phyloP scores from a whole-genome alignment of 2,797 vertebrate species.

The Selene dorsalis region DNA sequence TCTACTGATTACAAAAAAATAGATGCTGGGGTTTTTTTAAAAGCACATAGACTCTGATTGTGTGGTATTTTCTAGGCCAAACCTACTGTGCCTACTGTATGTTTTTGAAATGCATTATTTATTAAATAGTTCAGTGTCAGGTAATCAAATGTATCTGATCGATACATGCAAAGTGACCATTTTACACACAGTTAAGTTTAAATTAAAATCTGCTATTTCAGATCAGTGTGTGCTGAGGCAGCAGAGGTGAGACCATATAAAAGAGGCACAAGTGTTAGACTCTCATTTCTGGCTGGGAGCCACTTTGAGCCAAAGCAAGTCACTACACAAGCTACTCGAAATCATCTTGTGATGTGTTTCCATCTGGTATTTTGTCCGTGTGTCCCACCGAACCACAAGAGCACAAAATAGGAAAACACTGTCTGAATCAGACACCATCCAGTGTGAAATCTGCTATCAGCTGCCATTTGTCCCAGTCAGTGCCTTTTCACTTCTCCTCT shows the following conservation, averaged over 20 bases:
- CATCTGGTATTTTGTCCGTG: constrained; percentile 20
- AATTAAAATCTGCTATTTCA: not conserved
- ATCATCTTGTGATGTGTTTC: constrained; percentile 15
- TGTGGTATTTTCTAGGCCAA: not conserved
- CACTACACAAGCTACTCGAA: constrained; percentile 6
- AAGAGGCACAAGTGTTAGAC: not conserved
- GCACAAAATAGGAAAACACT: constrained; percentile 17
- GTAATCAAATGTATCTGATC: not conserved
- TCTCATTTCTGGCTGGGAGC: constrained; percentile 18
- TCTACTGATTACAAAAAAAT: not conserved
- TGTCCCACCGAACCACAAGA: not conserved
- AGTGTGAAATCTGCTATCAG: constrained; percentile 55
- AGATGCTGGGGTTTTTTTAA: constrained; percentile 3
- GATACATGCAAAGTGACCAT: not conserved
- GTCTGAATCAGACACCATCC: constrained; percentile 32
- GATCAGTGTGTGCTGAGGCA: not conserved
- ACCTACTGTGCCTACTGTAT: not conserved
- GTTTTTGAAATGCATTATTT: constrained; percentile 7
- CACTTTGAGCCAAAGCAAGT: constrained; percentile 26
- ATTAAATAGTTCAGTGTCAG: not conserved
- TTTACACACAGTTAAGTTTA: constrained; percentile 2
- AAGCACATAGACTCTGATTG: not conserved
- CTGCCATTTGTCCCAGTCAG: constrained; percentile 67
- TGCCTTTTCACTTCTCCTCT: constrained; percentile 62
- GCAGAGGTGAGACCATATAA: constrained; percentile 10